Conservation (phyloP, 2,888 invertebrate species). For the Chrysotoxum bicinctum region DNA sequence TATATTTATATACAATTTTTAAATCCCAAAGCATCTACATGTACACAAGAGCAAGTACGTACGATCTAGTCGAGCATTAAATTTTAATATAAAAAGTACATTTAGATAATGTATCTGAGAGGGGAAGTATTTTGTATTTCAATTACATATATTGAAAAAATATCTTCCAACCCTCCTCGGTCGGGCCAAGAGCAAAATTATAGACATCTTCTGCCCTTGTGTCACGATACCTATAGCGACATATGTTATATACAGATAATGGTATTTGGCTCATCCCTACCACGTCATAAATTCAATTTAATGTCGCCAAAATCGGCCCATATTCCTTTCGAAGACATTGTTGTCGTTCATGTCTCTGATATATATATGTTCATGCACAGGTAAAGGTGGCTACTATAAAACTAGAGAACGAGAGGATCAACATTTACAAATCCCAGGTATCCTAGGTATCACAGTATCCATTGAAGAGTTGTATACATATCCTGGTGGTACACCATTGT, state of each 20-base stretch:
- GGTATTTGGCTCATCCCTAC: constrained; percentile 30
- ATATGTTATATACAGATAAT: background rate
- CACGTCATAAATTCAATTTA: constrained; percentile 67
- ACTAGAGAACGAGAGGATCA: constrained; percentile 26
- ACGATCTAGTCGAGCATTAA: too few relatives aligned
- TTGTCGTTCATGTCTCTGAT: constrained; percentile 15
- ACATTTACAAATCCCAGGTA: constrained; percentile 61
- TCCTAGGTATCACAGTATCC: background rate
- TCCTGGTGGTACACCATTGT: background rate
- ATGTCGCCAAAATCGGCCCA: constrained; percentile 57
- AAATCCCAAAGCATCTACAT: too few relatives aligned
- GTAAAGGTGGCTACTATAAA: background rate
- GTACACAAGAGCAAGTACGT: too few relatives aligned
- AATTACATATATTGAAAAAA: background rate
- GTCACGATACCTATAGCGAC: background rate
- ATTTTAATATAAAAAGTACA: too few relatives aligned
- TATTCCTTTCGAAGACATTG: constrained; percentile 10
- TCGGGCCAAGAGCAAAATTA: background rate
- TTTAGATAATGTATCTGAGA: too few relatives aligned
- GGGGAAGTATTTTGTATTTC: background rate
- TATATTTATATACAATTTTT: too few relatives aligned
- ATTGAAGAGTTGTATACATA: background rate
- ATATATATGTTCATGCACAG: background rate
- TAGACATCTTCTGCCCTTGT: background rate
- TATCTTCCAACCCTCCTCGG: background rate